These are phyloP conservation scores for Carcinoscorpius rotundicauda DNA, from an alignment of 1,140 invertebrate species.

Conservation along the genomic window DNA sequence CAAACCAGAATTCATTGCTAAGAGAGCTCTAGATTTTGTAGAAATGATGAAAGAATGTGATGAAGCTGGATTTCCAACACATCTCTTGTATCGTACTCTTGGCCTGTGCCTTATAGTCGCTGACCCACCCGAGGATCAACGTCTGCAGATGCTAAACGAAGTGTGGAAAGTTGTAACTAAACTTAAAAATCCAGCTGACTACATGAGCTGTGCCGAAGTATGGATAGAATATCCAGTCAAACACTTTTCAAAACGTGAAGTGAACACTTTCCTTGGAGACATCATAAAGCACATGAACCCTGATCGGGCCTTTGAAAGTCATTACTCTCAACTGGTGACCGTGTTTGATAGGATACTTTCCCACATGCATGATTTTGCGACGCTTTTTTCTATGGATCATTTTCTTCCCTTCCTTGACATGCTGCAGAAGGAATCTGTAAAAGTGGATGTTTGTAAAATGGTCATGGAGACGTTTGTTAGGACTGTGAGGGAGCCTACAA, in stretches of 20 bases:
- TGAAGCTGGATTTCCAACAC: conserved; percentile 40
- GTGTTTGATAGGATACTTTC: conserved; percentile 57
- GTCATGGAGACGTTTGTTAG: conserved; percentile 56
- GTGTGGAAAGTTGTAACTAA: conserved; percentile 67
- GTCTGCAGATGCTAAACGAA: conserved; percentile 49
- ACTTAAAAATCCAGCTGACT: conserved; percentile 53
- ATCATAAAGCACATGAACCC: conserved; percentile 63
- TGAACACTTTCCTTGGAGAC: conserved; percentile 72
- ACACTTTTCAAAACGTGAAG: conserved; percentile 65
- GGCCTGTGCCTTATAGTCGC: conserved; percentile 54
- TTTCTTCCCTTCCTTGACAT: conserved; percentile 81
- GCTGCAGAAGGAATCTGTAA: conserved; percentile 68
- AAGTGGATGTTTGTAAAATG: conserved; percentile 70
- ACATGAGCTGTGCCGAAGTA: conserved; percentile 67
- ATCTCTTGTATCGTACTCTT: conserved; percentile 43
- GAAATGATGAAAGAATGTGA: conserved; percentile 50
- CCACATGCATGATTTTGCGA: conserved; percentile 56
- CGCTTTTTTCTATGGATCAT: conserved; percentile 69
- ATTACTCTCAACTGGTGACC: conserved; percentile 59
- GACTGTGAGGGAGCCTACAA: conserved; percentile 46
- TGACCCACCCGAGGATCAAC: conserved; percentile 51
- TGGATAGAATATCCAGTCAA: conserved; percentile 81
- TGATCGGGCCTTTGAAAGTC: conserved; percentile 55
- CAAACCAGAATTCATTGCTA: conserved; percentile 61
- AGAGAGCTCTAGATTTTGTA: conserved; percentile 55